Percentiles rank a stretch among this genome's conserved stretches.
phyloP scores from a whole-genome alignment of 2,113 vertebrate species.

The Phalacrocorax pelagicus region DNA sequence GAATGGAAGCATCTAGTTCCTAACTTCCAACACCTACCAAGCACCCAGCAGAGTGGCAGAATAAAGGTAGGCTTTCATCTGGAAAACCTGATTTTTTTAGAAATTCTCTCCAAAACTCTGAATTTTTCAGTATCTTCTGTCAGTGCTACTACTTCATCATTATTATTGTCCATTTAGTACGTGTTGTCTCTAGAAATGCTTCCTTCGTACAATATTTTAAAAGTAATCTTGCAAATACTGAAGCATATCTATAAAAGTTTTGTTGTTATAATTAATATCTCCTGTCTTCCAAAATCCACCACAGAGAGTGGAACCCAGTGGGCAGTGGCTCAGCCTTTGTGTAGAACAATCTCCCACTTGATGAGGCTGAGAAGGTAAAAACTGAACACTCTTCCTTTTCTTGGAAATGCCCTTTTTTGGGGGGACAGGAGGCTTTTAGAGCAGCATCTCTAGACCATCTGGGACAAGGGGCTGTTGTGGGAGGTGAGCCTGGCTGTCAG shows the following conservation, averaged over 20 bases:
- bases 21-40: background rate
- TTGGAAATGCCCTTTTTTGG: background rate
- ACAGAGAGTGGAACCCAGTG: background rate
- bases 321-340: background rate
- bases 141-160: background rate
- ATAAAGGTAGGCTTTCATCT: background rate
- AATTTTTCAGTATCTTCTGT: background rate
- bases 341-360: background rate
- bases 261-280: background rate
- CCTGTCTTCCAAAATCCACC: background rate
- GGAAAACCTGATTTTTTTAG: background rate
- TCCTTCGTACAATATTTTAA: background rate
- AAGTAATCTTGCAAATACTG: background rate
- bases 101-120: background rate
- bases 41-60: background rate
- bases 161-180: background rate
- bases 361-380: background rate
- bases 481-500: background rate
- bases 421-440: background rate
- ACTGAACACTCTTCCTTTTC: background rate
- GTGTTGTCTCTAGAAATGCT: background rate
- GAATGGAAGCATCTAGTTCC: background rate
- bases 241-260: background rate
- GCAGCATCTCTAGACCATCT: background rate
- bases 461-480: background rate